These are phyloP conservation scores for Ancistrus triradiatus DNA, from an alignment of 2,113 vertebrate species.

Conservation along the genomic window DNA sequence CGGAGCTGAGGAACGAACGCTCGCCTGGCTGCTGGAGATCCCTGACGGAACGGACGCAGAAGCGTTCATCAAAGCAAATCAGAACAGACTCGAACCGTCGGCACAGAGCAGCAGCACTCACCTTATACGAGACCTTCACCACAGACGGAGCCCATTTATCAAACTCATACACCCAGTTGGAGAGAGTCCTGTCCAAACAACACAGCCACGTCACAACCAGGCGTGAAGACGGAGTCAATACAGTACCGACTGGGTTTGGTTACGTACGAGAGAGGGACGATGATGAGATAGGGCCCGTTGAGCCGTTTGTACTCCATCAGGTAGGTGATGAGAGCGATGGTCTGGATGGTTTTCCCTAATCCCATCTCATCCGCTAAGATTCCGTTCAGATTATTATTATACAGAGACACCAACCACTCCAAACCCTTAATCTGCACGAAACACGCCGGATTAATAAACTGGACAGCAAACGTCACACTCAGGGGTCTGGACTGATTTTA, in stretches of 20 bases:
- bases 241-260: neutral
- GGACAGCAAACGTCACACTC: no score
- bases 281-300: constrained; percentile 97
- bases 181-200: constrained; percentile 77
- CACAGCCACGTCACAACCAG: neutral
- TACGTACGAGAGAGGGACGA: constrained; percentile 94
- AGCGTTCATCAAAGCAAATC: no score
- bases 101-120: no score
- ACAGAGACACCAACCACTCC: constrained; percentile 93
- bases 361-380: constrained; percentile 97
- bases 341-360: constrained; percentile 95
- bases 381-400: constrained; percentile 96
- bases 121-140: constrained; percentile 96
- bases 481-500: no score
- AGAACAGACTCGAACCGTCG: neutral
- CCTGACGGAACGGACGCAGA: no score
- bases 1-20: constrained; percentile 87
- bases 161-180: constrained; percentile 97
- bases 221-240: neutral
- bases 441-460: no score
- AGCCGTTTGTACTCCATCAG: constrained; percentile 97
- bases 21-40: constrained; percentile 87
- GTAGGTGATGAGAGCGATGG: constrained; percentile 95
- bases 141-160: constrained; percentile 97
- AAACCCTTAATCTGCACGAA: constrained; percentile 82